Evolutionary conservation across 2,888 invertebrate genomes (phyloP), one percentile per base, ranked within the genome.

Genomic region (Sicus ferrugineus): DNA sequence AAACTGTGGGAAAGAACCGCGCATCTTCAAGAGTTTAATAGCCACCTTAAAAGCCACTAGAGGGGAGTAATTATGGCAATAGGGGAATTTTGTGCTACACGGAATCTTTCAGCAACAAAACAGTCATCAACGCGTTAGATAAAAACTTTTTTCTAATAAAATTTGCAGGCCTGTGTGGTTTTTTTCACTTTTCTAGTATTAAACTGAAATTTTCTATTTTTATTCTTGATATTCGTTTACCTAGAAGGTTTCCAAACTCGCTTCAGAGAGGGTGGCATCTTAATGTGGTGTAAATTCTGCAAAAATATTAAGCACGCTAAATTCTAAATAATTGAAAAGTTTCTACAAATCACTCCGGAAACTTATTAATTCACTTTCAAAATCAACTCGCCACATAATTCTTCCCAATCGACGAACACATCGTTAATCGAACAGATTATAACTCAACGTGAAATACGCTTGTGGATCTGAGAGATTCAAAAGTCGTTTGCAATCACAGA

Each of bases 11-110:
- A 14, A 2, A 34, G 14, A 34, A 14, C 1, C 34, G 7, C 34
- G 0, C 42, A 16, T 28, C 28, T 54, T 54, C 54, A 54, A 54
- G 54, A 54, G 28, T 28, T 54, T 54, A 54, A 54, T 54, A 54
- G 28, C 21, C 23, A 26, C 14, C 26, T 26, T 11, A 2, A 28
- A 28, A 54, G 50, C 21, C 23, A 2, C 14, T 4, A 52, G 16
- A 11, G 14, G 28, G 5, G 11, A 11, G 3, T 3, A 54, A 28
- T 54, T 23, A 7, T 28, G 2, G 23, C 2, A 26, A 38, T n/a
- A n/a, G 23, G 3, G 21, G 26, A n/a, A 26, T 54, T 54, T 16
- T 21, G 23, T n/a, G 50, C 50, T 34, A 46, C 50, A 52, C 50
- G 23, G 2, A 6, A 0, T 6, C 23, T n/a, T 23, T 52, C 11